Conservation (phyloP, 1,140 invertebrate species). For the Lysiphlebus fabarum region DNA sequence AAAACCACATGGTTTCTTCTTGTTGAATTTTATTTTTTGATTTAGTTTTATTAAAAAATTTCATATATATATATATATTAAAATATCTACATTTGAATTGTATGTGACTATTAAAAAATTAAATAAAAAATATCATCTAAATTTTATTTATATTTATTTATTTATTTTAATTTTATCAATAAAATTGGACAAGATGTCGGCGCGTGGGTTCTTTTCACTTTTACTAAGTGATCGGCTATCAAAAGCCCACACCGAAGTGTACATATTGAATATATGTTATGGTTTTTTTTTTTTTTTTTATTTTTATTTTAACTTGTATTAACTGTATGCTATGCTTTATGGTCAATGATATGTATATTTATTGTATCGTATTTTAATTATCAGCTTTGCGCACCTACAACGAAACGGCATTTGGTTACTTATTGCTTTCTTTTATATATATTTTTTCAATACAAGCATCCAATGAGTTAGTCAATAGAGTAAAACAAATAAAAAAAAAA, state of each 20-base stretch:
- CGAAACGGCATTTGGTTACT: conserved; percentile 51
- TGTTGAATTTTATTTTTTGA: conserved; percentile 52
- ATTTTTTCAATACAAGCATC: too few relatives aligned
- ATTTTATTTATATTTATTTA: too few relatives aligned
- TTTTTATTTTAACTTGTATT: too few relatives aligned
- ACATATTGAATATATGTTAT: too few relatives aligned
- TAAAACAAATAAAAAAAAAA: too few relatives aligned
- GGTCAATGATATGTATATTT: conserved; percentile 54
- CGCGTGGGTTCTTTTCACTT: conserved; percentile 44
- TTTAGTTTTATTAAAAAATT: conserved; percentile 45
- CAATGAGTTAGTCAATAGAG: too few relatives aligned
- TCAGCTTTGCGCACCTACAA: conserved; percentile 54
- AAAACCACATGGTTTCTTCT: conserved; percentile 46
- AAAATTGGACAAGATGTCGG: conserved; percentile 41
- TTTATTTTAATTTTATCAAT: background rate
- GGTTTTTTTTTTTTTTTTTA: too few relatives aligned
- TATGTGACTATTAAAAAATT: too few relatives aligned
- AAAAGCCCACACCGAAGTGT: conserved; percentile 35
- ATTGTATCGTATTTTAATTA: conserved; percentile 58
- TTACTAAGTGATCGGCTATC: background rate
- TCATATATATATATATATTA: too few relatives aligned
- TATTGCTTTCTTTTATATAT: conserved; percentile 41
- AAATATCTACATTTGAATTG: too few relatives aligned
- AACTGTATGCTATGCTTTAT: conserved; percentile 49
- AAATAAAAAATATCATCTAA: too few relatives aligned